These are phyloP conservation scores for Montipora capitata DNA, from an alignment of 92 coral and sea anemone genomes.

Conservation along the genomic window DNA sequence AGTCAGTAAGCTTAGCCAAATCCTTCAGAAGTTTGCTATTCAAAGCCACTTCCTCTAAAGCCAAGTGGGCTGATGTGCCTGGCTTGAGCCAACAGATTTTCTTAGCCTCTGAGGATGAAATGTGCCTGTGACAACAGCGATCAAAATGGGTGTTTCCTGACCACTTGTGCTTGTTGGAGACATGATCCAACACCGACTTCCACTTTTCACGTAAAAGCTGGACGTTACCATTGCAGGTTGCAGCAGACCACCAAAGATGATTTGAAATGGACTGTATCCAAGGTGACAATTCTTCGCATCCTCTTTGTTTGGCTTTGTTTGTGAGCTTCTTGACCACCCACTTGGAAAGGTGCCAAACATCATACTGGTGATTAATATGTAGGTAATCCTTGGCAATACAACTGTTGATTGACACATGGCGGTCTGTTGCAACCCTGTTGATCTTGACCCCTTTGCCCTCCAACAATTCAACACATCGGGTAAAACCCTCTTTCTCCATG, in stretches of 20 bases:
- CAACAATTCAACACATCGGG: too few relatives aligned
- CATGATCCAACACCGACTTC: slow-evolving; percentile 65
- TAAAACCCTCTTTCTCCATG: too few relatives aligned
- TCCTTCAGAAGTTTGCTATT: slow-evolving; percentile 67
- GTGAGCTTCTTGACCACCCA: too few relatives aligned
- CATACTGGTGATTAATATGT: too few relatives aligned
- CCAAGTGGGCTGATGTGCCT: slow-evolving; percentile 58
- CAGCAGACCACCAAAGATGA: background rate
- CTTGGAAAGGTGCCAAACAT: too few relatives aligned
- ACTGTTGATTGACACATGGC: too few relatives aligned
- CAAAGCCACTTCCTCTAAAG: slow-evolving; percentile 70
- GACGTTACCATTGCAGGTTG: slow-evolving; percentile 73
- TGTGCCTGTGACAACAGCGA: slow-evolving; percentile 56
- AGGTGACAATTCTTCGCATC: too few relatives aligned
- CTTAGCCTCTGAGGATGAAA: slow-evolving; percentile 42
- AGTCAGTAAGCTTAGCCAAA: slow-evolving; percentile 69
- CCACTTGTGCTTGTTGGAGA: slow-evolving; percentile 59
- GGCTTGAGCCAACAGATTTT: slow-evolving; percentile 69
- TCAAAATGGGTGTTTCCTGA: slow-evolving; percentile 38
- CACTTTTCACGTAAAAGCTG: slow-evolving; percentile 67
- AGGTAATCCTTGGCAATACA: too few relatives aligned
- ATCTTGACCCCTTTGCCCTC: too few relatives aligned
- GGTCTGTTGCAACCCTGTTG: too few relatives aligned
- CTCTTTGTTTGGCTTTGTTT: too few relatives aligned
- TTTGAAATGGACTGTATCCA: too few relatives aligned